Evolutionary conservation across 2,888 invertebrate species (phyloP).

Genomic region (Tenthredo mesomela): DNA sequence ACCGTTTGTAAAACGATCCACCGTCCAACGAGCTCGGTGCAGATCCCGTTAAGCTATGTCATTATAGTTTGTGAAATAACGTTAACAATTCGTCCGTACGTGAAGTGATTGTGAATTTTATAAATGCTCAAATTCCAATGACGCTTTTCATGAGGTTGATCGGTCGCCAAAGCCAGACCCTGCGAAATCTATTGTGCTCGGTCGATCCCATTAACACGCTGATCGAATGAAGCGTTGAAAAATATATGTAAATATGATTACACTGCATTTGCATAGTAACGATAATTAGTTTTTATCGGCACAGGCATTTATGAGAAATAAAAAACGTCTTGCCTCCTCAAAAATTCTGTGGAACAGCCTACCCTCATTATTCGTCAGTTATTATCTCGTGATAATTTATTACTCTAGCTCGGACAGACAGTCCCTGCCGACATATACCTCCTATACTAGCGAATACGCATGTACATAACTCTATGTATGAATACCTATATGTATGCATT

Average conservation of each 20-base stretch:
- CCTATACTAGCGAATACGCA: neutral
- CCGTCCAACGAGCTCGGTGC: neutral
- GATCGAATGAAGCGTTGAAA: neutral
- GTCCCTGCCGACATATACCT: neutral
- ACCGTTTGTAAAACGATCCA: slow-evolving; percentile 3
- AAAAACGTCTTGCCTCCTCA: neutral
- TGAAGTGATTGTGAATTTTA: neutral
- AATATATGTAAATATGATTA: neutral
- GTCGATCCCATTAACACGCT: neutral
- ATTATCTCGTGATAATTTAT: slow-evolving; percentile 25
- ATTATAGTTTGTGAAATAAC: neutral
- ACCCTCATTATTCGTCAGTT: slow-evolving; percentile 41
- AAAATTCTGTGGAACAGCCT: neutral
- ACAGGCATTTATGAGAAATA: neutral
- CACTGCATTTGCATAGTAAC: neutral
- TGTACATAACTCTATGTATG: neutral
- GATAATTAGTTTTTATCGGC: slow-evolving; percentile 3
- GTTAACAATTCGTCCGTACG: slow-evolving; percentile 11
- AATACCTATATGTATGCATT: slow-evolving; percentile 4
- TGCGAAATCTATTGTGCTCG: neutral
- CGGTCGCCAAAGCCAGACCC: neutral
- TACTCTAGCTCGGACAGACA: slow-evolving; percentile 1
- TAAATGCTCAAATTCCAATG: neutral
- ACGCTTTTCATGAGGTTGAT: slow-evolving; percentile 19
- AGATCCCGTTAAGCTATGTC: neutral